A percentile compares a stretch with the other conserved stretches of the same genome.
These are phyloP conservation scores for Poecilia picta DNA, from an alignment of 2,797 vertebrate genomes.

Conservation along the genomic window DNA sequence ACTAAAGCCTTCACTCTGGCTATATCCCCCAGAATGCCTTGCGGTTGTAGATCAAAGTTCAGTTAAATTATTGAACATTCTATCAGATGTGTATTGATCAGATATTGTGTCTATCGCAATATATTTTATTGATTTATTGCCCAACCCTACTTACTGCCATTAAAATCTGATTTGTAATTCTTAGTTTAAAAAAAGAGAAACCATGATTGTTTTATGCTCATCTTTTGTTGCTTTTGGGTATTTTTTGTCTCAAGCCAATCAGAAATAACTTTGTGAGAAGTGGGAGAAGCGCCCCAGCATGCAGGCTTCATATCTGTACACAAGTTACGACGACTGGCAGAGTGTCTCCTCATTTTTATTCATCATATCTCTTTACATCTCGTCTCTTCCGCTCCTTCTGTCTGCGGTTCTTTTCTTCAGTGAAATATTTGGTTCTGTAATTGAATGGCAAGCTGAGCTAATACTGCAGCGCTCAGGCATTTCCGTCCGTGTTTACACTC, in stretches of 20 bases:
- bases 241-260: conserved; percentile 12
- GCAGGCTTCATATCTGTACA: conserved; percentile 45
- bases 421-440: conserved; percentile 40
- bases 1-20: too few species aligned
- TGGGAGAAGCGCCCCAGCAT: conserved; percentile 18
- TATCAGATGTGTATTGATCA: too few species aligned
- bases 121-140: too few species aligned
- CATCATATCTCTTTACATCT: conserved; percentile 36
- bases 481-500: conserved; percentile 8
- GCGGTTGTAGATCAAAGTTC: too few species aligned
- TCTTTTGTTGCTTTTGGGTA: conserved; percentile 7
- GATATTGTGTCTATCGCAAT: too few species aligned
- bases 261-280: conserved; percentile 26
- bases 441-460: conserved; percentile 14
- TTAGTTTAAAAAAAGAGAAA: conserved; percentile 7
- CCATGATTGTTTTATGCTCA: conserved; percentile 19
- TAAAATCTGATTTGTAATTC: background rate
- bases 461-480: background rate
- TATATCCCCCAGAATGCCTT: too few species aligned
- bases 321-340: conserved; percentile 42
- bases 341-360: conserved; percentile 61
- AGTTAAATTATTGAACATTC: too few species aligned
- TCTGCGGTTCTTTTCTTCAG: conserved; percentile 11
- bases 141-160: background rate
- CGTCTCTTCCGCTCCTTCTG: conserved; percentile 16